phyloP scores from a whole-genome alignment of 30 jellyfish, hydroid and myxozoan genomes.

The Nemopilema nomurai region DNA sequence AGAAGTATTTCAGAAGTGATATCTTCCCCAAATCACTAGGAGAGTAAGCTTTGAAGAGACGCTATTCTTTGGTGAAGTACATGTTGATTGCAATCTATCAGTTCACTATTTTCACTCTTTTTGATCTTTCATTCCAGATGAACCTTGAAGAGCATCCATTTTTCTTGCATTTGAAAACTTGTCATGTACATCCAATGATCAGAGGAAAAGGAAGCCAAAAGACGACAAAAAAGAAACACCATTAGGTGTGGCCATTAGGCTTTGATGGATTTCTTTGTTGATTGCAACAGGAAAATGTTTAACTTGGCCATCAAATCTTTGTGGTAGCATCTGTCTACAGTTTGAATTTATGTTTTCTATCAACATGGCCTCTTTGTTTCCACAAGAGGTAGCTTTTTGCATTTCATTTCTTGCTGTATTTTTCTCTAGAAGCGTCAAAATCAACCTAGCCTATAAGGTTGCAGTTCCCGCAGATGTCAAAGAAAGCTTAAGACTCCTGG shows the following conservation, averaged over 20 bases:
- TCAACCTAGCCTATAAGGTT: constrained; percentile 69
- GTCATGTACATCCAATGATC: constrained; percentile 14
- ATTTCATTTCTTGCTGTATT: background rate
- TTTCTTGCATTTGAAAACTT: constrained; percentile 30
- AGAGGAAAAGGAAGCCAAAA: constrained; percentile 24
- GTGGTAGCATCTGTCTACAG: no score
- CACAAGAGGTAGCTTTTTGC: no score
- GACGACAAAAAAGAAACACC: background rate
- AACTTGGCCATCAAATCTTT: no score
- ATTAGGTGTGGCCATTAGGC: background rate
- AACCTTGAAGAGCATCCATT: constrained; percentile 55
- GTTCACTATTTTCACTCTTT: background rate
- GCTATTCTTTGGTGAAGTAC: no score
- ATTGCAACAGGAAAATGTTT: no score
- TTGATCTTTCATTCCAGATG: constrained; percentile 10
- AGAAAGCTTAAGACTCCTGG: constrained; percentile 62
- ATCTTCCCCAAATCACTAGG: no score
- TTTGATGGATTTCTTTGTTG: no score
- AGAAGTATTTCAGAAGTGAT: no score
- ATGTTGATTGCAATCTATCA: no score
- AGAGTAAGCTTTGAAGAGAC: no score
- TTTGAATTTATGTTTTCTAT: no score
- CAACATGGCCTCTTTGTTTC: no score
- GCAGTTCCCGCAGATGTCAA: constrained; percentile 69
- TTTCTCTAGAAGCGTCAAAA: constrained; percentile 41